phyloP scores from a whole-genome alignment of 2,113 vertebrate species.

The Mustela lutreola region DNA sequence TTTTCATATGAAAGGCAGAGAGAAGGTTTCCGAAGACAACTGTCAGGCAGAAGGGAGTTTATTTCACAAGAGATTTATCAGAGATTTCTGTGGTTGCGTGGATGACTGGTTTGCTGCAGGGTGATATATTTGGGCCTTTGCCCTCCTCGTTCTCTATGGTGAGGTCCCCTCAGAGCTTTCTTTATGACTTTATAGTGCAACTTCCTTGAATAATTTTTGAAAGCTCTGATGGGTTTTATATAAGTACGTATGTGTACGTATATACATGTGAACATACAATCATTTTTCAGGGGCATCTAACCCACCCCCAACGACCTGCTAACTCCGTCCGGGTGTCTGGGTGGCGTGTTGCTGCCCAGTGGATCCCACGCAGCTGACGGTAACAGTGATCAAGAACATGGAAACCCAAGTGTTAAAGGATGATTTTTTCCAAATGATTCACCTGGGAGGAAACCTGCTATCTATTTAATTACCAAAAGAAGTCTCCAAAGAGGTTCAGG shows the following conservation, averaged over 20 bases:
- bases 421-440: slow-evolving; percentile 41
- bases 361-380: not conserved
- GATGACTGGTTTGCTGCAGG: not conserved
- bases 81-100: slow-evolving; percentile 64
- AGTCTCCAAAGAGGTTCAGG: not conserved
- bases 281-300: not conserved
- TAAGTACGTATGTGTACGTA: not conserved
- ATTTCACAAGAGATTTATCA: slow-evolving; percentile 62
- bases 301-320: not conserved
- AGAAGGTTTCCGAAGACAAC: slow-evolving; percentile 68
- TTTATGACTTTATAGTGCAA: slow-evolving; percentile 50
- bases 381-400: not conserved
- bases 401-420: not conserved
- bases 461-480: not conserved
- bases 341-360: not conserved
- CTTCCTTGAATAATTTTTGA: slow-evolving; percentile 33
- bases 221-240: not conserved
- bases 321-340: not conserved
- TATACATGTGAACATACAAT: not conserved
- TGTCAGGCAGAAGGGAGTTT: slow-evolving; percentile 62
- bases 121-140: not conserved
- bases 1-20: slow-evolving; percentile 76
- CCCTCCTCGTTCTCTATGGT: not conserved
- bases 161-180: slow-evolving; percentile 23
- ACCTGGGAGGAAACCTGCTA: not conserved